Percentiles rank a stretch among this genome's conserved stretches.
Conservation (phyloP, 2,797 vertebrate species). For the Chelon labrosus region DNA sequence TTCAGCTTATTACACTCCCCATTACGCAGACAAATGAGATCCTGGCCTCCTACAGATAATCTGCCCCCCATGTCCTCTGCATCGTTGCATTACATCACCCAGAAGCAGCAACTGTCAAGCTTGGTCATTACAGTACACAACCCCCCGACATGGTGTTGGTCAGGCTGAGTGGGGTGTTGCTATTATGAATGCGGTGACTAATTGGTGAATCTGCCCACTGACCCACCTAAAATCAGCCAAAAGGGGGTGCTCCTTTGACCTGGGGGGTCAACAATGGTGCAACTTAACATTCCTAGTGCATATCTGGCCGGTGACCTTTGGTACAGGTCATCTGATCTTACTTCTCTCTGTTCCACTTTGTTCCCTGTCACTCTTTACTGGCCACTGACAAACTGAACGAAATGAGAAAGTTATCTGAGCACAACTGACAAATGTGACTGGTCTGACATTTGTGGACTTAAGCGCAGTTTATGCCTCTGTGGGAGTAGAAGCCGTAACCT, state of each 20-base stretch:
- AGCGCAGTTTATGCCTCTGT: too few relatives aligned
- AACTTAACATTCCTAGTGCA: background rate
- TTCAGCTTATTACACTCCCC: constrained; percentile 79
- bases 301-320: constrained; percentile 23
- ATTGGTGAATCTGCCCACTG: constrained; percentile 8
- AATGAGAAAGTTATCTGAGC: background rate
- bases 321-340: background rate
- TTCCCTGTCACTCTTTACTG: constrained; percentile 1
- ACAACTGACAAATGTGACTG: background rate
- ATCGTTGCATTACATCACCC: constrained; percentile 72
- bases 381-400: background rate
- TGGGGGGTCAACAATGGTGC: background rate
- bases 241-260: background rate
- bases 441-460: constrained; percentile 3
- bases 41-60: constrained; percentile 74
- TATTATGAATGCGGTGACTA: constrained; percentile 20
- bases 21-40: constrained; percentile 82
- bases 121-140: constrained; percentile 44
- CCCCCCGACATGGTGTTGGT: constrained; percentile 22
- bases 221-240: background rate
- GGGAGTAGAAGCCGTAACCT: too few relatives aligned
- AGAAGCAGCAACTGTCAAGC: constrained; percentile 60
- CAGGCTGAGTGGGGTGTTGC: background rate
- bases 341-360: too few relatives aligned
- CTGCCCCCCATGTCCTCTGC: constrained; percentile 61